Conservation (phyloP, 1,140 invertebrate species). For the Ceratitis capitata region DNA sequence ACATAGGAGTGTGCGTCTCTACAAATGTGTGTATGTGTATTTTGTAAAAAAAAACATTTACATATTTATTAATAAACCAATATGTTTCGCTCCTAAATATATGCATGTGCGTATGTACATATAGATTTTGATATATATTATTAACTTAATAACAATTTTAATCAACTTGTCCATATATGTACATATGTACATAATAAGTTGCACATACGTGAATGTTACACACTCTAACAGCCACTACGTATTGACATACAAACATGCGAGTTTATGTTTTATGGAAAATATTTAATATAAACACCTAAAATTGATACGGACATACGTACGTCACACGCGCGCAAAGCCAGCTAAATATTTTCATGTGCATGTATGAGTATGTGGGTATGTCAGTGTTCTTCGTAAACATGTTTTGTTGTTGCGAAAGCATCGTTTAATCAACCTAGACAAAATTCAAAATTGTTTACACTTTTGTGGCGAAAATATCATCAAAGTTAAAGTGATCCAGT, state of each 20-base stretch:
- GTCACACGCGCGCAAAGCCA: background rate
- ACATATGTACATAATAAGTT: too few relatives aligned
- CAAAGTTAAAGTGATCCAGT: too few relatives aligned
- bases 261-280: background rate
- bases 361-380: background rate
- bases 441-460: background rate
- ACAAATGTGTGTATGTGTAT: background rate
- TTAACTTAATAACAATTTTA: background rate
- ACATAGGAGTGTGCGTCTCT: background rate
- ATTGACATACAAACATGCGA: too few relatives aligned
- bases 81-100: background rate
- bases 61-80: background rate
- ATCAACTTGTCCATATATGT: background rate
- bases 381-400: too few relatives aligned
- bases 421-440: background rate
- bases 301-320: background rate
- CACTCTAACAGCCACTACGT: too few relatives aligned
- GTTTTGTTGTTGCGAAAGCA: background rate
- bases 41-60: too few relatives aligned
- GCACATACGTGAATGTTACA: too few relatives aligned
- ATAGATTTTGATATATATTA: background rate
- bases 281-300: background rate
- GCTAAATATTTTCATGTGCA: background rate
- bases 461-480: too few relatives aligned
- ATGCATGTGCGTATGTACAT: background rate